Evolutionary conservation across 2,797 vertebrate genomes (phyloP), one percentile per base, ranked within the genome.

Genomic region (Halcyon badia): DNA sequence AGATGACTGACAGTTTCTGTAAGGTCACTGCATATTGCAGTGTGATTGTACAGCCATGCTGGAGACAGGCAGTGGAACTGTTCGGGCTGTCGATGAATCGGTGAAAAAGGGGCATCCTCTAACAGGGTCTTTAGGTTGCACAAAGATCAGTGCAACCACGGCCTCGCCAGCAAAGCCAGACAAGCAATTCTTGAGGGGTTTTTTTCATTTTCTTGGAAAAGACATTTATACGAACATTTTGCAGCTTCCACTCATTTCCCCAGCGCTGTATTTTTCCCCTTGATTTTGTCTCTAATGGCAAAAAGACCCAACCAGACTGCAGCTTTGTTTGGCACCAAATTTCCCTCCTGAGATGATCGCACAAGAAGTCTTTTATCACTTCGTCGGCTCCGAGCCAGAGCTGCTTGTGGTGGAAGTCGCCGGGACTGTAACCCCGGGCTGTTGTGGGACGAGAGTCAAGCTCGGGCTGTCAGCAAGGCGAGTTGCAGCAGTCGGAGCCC

Each of bases 301-400:
- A 89, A 96, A 94, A 82, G 87, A 70, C 51, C 52, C 85, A 77
- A 90, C 62, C 85, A 95, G 89, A 69, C 87, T 84, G 73, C 91
- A 94, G 93, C 91, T 96, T 95, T 94, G 56, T 95, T 96, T 97
- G 95, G 90, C 91, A 94, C 73, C 48, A 60, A 18, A 70, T 83
- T 94, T 90, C n/a, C 75, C 88, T 91, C 86, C 83, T 42, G 94
- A 97, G 95, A 82, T 87, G 94, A 52, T 95, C 85, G 19, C 77
- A 94, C 94, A 95, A 95, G 80, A 84, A 92, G 89, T 66, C 94
- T 94, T 97, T 97, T 96, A 93, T 97, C 96, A 84, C 80, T 86
- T 12, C 0, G n/a, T 51, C 4, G 48, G 85, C 91, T 62, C 85
- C 28, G 66, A 88, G 96, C 94, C 92, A 94, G 87, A 88, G 87